Evolutionary conservation across 1,140 invertebrate genomes (phyloP), one percentile per base, ranked within the genome.

Genomic region (Venturia canescens): DNA sequence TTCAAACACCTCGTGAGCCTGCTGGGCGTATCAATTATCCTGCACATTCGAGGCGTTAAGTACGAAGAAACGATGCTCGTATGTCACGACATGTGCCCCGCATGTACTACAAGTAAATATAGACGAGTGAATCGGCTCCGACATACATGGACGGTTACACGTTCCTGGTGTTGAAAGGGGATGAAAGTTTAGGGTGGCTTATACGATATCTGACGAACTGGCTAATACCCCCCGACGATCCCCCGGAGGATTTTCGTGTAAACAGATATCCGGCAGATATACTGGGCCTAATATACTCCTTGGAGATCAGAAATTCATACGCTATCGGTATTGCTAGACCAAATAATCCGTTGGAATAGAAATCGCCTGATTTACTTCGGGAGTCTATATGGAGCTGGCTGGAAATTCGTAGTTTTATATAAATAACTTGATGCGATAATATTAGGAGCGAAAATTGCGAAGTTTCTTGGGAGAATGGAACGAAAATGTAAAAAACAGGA

Each of bases 151-250:
- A 66, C 15, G 27, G 26, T 26, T 27, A 66, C 60, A 71, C 34
- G 60, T 70, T 75, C 31, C 78, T 71, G 31, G 57, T 75, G 26
- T 82, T 75, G 63, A 80, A 80, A 50, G 70, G 70, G 70, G 70
- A 44, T 34, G 53, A 79, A 79, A 67, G 31, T 66, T 67, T 67
- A 50, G 77, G 63, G 77, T 50, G 77, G 63, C 74, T 74, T 80
- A 80, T 69, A 80, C 69, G 79, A 80, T n/a, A n/a, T 72, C 78
- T 77, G 48, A 26, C 53, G 79, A 80, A 29, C 70, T 75, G 79
- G 79, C 79, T 80, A 80, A 80, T 74, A 66, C 53, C 18, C 44
- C 23, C 44, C 16, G 26, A 74, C 31, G 53, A 57, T 31, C 57
- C 60, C 66, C 66, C 7, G 1, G 60, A 48, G 66, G 60, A 66